These are phyloP conservation scores for Hippocampus comes DNA, from an alignment of 2,113 vertebrate genomes.

Conservation along the genomic window DNA sequence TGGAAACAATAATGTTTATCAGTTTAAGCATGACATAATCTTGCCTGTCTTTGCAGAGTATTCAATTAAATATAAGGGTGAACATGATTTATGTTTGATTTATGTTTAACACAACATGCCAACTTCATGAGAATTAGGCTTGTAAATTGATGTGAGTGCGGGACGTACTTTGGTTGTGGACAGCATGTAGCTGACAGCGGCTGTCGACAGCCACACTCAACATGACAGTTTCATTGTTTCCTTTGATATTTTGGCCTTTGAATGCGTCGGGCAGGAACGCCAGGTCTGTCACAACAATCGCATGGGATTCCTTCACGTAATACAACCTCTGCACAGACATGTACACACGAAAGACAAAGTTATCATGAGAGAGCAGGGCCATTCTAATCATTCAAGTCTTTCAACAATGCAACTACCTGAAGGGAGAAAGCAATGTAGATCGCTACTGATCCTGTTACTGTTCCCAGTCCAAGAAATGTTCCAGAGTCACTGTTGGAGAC, in stretches of 20 bases:
- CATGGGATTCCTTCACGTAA: constrained; percentile 88
- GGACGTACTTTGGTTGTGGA: constrained; percentile 81
- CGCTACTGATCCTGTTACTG: constrained; percentile 90
- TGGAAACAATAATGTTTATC: no score
- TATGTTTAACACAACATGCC: no score
- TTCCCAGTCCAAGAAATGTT: constrained; percentile 93
- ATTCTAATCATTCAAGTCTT: neutral
- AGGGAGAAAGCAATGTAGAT: constrained; percentile 93
- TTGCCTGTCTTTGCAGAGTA: no score
- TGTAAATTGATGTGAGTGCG: neutral
- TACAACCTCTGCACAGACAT: constrained; percentile 80
- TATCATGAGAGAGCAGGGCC: neutral
- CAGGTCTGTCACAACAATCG: constrained; percentile 91
- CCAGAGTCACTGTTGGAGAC: constrained; percentile 80
- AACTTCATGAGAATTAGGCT: no score
- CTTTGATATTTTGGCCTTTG: constrained; percentile 73
- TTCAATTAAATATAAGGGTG: no score
- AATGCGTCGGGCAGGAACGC: constrained; percentile 81
- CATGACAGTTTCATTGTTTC: constrained; percentile 81
- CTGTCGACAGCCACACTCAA: constrained; percentile 94
- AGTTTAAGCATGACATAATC: no score
- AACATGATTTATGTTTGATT: no score
- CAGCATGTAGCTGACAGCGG: constrained; percentile 84
- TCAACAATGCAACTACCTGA: constrained; percentile 74
- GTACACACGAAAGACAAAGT: constrained; percentile 1